These are phyloP conservation scores for Caenorhabditis drosophilae DNA, from an alignment of 2,888 invertebrate genomes.

Conservation along the genomic window DNA sequence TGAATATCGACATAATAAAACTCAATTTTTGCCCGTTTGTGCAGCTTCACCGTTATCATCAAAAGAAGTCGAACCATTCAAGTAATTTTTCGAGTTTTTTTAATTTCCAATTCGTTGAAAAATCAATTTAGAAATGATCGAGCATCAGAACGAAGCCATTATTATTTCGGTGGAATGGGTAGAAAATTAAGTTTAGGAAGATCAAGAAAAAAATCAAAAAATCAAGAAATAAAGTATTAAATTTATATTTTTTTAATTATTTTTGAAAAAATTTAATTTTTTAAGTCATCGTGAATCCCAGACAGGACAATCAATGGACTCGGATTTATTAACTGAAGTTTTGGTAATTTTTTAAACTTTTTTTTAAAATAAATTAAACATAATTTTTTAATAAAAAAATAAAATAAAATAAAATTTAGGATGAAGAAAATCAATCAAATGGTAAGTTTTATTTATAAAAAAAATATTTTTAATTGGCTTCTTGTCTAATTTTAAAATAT, in stretches of 20 bases:
- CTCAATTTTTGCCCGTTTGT: slow-evolving; percentile 50
- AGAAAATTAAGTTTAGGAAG: slow-evolving; percentile 25
- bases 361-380: background rate
- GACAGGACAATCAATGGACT: slow-evolving; percentile 33
- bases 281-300: slow-evolving; percentile 34
- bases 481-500: too few relatives aligned
- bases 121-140: slow-evolving; percentile 40
- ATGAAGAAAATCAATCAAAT: slow-evolving; percentile 10
- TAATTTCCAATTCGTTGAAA: background rate
- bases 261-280: too few relatives aligned
- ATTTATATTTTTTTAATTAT: too few relatives aligned
- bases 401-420: too few relatives aligned
- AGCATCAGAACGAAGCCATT: slow-evolving; percentile 36
- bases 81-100: slow-evolving; percentile 10
- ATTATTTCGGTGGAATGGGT: slow-evolving; percentile 25
- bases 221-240: background rate
- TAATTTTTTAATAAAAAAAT: slow-evolving; percentile 5
- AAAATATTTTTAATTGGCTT: background rate
- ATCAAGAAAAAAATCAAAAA: slow-evolving; percentile 16
- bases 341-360: slow-evolving; percentile 10
- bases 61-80: slow-evolving; percentile 37
- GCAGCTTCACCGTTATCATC: slow-evolving; percentile 47
- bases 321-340: slow-evolving; percentile 31
- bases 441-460: slow-evolving; percentile 13
- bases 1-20: slow-evolving; percentile 53